Evolutionary conservation across 2,888 invertebrate genomes (phyloP).

Genomic region (Lottia gigantea): DNA sequence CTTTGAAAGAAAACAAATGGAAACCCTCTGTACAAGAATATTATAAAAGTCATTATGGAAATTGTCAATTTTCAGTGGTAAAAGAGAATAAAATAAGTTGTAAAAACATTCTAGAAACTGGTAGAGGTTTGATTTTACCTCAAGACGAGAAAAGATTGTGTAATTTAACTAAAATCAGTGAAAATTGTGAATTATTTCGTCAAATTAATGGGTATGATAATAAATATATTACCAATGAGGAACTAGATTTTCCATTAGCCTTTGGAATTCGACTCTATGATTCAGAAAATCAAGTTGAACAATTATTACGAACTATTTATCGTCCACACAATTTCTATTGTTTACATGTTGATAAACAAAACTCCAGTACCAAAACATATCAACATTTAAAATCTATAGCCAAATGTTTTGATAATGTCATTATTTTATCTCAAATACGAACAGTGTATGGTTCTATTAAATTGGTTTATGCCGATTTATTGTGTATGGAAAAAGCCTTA

Average conservation of each 20-base stretch:
- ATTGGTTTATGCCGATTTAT: conserved; percentile 41
- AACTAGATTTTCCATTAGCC: conserved; percentile 52
- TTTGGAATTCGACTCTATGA: conserved; percentile 53
- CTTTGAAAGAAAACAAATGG: too few species aligned
- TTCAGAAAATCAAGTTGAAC: conserved; percentile 46
- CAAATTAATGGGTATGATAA: conserved; percentile 34
- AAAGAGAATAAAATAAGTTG: not conserved
- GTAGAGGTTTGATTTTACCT: not conserved
- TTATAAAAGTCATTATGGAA: not conserved
- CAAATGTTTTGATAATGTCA: conserved; percentile 54
- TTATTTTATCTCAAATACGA: conserved; percentile 28
- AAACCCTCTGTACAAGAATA: not conserved
- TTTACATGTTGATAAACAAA: conserved; percentile 60
- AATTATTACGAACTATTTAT: conserved; percentile 59
- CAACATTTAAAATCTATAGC: conserved; percentile 38
- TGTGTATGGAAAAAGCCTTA: conserved; percentile 37
- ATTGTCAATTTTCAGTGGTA: not conserved
- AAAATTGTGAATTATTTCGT: conserved; percentile 31
- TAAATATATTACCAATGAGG: conserved; percentile 32
- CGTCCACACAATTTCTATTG: conserved; percentile 63
- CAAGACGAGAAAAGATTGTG: conserved; percentile 14
- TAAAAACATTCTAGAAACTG: not conserved
- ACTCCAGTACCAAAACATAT: conserved; percentile 30
- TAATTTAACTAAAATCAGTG: conserved; percentile 21
- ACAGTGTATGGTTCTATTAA: conserved; percentile 23